phyloP scores from a whole-genome alignment of 1,140 invertebrate species.

The Centruroides sculpturatus region DNA sequence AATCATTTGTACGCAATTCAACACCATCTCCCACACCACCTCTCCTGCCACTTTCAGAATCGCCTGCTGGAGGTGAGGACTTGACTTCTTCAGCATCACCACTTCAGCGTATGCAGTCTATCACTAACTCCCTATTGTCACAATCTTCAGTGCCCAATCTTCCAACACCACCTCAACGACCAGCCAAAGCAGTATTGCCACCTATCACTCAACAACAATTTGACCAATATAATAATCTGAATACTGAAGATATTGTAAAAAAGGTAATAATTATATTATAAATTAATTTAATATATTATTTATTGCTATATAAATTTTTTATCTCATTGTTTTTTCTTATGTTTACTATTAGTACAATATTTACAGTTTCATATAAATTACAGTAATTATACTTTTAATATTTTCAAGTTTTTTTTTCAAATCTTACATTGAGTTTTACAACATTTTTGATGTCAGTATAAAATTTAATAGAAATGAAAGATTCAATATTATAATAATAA shows the following conservation, averaged over 20 bases:
- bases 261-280: slow-evolving; percentile 40
- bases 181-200: slow-evolving; percentile 89
- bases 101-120: slow-evolving; percentile 91
- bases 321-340: too few relatives aligned
- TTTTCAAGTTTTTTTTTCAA: too few relatives aligned
- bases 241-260: slow-evolving; percentile 96
- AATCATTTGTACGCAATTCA: not conserved
- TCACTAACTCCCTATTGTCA: slow-evolving; percentile 88
- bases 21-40: not conserved
- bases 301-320: too few relatives aligned
- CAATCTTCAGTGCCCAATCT: slow-evolving; percentile 45
- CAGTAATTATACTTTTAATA: too few relatives aligned
- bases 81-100: slow-evolving; percentile 43
- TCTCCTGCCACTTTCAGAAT: too few relatives aligned
- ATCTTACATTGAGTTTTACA: too few relatives aligned
- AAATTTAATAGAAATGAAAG: too few relatives aligned
- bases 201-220: slow-evolving; percentile 98
- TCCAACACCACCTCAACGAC: slow-evolving; percentile 30
- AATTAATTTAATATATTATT: too few relatives aligned
- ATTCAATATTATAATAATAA: too few relatives aligned
- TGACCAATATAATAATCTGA: slow-evolving; percentile 93
- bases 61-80: slow-evolving; percentile 2
- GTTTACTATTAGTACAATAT: too few relatives aligned
- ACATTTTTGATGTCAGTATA: too few relatives aligned
- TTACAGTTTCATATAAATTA: too few relatives aligned